Conservation (phyloP, 2,797 vertebrate species). For the Protosalanx chinensis region DNA sequence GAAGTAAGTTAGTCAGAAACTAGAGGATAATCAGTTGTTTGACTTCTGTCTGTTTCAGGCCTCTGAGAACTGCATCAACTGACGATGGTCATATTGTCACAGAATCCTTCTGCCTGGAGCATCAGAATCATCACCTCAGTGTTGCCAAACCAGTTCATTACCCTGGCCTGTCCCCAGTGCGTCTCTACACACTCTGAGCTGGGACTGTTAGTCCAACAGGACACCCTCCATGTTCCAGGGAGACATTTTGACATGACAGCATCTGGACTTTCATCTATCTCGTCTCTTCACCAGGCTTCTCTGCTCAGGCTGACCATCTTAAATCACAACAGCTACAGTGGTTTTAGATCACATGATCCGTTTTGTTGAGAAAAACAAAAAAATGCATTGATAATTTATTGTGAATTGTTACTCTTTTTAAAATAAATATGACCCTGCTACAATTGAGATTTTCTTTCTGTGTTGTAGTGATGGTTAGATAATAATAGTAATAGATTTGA, state of each 20-base stretch:
- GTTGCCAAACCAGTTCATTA: conserved; percentile 3
- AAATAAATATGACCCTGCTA: too few species aligned
- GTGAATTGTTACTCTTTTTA: background rate
- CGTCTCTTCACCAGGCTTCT: background rate
- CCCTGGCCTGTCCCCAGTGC: background rate
- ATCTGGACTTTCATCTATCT: background rate
- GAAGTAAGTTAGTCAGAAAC: too few species aligned
- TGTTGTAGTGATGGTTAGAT: too few species aligned
- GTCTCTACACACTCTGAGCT: background rate
- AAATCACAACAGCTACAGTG: background rate
- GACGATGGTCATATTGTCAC: conserved; percentile 45
- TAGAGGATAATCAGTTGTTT: background rate
- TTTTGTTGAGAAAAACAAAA: conserved; percentile 1
- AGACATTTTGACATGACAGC: too few species aligned
- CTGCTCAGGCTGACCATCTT: background rate
- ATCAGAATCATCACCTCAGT: conserved; percentile 2
- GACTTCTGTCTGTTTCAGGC: conserved; percentile 56
- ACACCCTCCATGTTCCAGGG: background rate
- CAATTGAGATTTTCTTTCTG: too few species aligned
- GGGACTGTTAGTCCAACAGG: background rate
- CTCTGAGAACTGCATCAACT: conserved; percentile 73
- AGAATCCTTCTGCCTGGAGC: conserved; percentile 16
- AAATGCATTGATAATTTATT: conserved; percentile 11
- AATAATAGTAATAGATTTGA: too few species aligned
- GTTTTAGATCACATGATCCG: conserved; percentile 6